Conservation (phyloP, 2,797 vertebrate genomes). For the Oreortyx pictus region DNA sequence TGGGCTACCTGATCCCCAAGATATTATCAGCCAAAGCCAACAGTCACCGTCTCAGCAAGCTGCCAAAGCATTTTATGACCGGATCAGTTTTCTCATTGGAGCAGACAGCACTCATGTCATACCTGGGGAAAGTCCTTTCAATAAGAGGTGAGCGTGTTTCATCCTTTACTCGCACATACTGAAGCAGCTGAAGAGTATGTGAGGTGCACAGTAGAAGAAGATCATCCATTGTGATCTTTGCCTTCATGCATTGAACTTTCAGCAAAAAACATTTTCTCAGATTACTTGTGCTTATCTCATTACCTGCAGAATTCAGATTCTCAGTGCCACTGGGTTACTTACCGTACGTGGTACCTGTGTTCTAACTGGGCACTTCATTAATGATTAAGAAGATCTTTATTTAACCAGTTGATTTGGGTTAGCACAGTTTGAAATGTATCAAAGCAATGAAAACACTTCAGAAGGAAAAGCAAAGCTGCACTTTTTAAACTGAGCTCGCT, state of each 20-base stretch:
- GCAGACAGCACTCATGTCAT: slow-evolving; percentile 92
- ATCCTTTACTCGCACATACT: background rate
- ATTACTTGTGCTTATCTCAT: background rate
- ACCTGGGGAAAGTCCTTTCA: slow-evolving; percentile 93
- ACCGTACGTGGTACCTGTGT: slow-evolving; percentile 39
- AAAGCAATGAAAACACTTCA: slow-evolving; percentile 75
- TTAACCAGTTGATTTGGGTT: slow-evolving; percentile 78
- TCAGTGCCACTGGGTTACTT: slow-evolving; percentile 27
- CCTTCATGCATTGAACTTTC: background rate
- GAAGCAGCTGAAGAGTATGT: background rate
- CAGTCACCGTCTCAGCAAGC: slow-evolving; percentile 85
- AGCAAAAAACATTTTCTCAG: background rate
- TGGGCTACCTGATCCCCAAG: slow-evolving; percentile 92
- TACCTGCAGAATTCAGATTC: slow-evolving; percentile 43
- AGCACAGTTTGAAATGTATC: slow-evolving; percentile 77
- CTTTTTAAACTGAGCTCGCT: slow-evolving; percentile 77
- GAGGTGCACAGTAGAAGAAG: background rate
- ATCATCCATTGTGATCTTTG: background rate
- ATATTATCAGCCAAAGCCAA: slow-evolving; percentile 86
- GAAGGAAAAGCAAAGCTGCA: slow-evolving; percentile 73
- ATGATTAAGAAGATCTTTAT: slow-evolving; percentile 78
- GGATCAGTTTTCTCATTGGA: slow-evolving; percentile 92
- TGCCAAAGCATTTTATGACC: slow-evolving; percentile 92
- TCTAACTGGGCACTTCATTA: slow-evolving; percentile 67
- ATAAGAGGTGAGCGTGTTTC: slow-evolving; percentile 89